Base-by-base conservation (phyloP, 2,797 vertebrate genomes). In the Acrossocheilus fasciatus region DNA sequence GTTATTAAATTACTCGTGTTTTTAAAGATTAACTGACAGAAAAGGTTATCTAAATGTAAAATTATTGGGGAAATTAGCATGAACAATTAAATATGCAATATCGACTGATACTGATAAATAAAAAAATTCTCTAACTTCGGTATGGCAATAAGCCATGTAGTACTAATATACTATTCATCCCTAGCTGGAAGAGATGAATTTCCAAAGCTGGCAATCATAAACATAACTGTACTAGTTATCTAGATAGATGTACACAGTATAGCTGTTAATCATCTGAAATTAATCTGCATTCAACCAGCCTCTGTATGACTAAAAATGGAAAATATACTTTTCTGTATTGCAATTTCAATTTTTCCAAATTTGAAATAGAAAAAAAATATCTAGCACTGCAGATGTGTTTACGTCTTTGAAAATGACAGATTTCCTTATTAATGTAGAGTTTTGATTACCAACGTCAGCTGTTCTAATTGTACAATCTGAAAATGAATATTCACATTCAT, bases 221-320 rank as follows among this genome's bases (percentile, higher is more conserved):
- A 72, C 39, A 75, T 64, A 74, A 86, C 54, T 79, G 36, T 26
- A 14, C 12, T 74, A 26, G 14, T 36, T 54, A n/a, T 81, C 41
- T 45, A 52, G 23, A 83, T 47, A 68, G 30, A 47, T 79, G 15
- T 34, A 23, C 26, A 82, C 12, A 66, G 20, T n/a, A 26, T 26
- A 64, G 26, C 62, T 64, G 26, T 17, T 34, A 1, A 39, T 20
- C 78, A 54, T 80, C 83, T 26, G 10, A 69, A 86, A 76, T 81
- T 5, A 69, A 50, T 23, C 39, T 30, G 52, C 75, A 72, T 23
- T 84, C 45, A 86, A 30, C 10, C 47, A 84, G 23, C 23, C 69
- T 43, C 11, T 68, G 18, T 66, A 41, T 47, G 57, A 90, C 86
- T 85, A 90, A 86, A 83, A 62, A 89, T 76, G 68, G 90, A 78